These are phyloP conservation scores for Amphilophus citrinellus DNA, from an alignment of 2,113 vertebrate species.

Conservation along the genomic window DNA sequence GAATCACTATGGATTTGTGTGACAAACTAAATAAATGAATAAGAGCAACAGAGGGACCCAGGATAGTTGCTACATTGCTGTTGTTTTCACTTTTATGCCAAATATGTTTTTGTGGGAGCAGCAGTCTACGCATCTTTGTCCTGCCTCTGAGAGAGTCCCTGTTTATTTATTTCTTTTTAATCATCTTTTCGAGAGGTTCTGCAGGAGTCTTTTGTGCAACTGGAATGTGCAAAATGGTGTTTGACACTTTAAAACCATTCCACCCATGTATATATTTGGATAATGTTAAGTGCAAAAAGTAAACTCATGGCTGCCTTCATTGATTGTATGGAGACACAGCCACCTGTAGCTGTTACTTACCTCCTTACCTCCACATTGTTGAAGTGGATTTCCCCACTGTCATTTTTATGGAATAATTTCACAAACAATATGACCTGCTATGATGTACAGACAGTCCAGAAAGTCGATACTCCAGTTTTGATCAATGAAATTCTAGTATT, in stretches of 20 bases:
- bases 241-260: background rate
- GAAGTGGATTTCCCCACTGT: background rate
- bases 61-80: background rate
- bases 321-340: background rate
- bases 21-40: background rate
- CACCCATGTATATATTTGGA: background rate
- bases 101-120: background rate
- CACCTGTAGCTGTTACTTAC: too few relatives aligned
- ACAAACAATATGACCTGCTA: accelerated
- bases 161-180: background rate
- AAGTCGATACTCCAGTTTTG: background rate
- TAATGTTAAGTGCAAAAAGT: background rate
- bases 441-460: accelerated
- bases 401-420: background rate
- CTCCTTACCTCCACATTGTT: accelerated
- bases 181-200: background rate
- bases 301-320: background rate
- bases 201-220: background rate
- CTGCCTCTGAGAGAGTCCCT: background rate
- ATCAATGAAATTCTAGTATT: background rate
- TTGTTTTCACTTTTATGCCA: accelerated
- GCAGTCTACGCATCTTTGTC: background rate
- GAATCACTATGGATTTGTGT: background rate
- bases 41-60: background rate
- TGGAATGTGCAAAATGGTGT: background rate